A percentile compares a stretch with the other conserved stretches of the same genome.
phyloP scores from a whole-genome alignment of 2,888 invertebrate genomes.

The Onthophagus sagittarius region DNA sequence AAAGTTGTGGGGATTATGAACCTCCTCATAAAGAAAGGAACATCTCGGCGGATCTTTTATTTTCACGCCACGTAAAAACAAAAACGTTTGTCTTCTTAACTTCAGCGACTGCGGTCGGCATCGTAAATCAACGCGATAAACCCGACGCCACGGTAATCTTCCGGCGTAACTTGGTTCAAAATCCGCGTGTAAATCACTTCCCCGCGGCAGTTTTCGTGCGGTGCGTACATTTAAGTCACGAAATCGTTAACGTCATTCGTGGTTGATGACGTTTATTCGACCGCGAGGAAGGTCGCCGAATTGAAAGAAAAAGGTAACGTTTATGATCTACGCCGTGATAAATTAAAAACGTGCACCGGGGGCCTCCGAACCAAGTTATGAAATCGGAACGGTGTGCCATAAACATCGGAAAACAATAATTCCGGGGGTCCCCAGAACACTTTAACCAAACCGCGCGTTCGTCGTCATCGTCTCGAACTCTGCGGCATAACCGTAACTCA shows the following conservation, averaged over 20 bases:
- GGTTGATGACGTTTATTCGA: not conserved
- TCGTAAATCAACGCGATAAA: not conserved
- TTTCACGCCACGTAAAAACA: not conserved
- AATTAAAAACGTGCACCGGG: constrained; percentile 51
- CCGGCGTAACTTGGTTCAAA: not conserved
- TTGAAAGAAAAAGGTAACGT: not conserved
- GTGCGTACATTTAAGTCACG: not conserved
- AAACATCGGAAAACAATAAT: constrained; percentile 53
- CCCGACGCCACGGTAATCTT: not conserved
- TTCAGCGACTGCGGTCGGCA: not conserved
- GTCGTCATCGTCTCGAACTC: constrained; percentile 31
- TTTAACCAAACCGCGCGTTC: constrained; percentile 29
- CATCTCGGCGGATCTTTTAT: not conserved
- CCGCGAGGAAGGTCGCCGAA: not conserved
- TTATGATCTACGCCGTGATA: constrained; percentile 46
- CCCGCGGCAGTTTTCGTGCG: not conserved
- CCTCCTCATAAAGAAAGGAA: no score
- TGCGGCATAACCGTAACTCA: constrained; percentile 43
- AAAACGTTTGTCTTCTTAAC: not conserved
- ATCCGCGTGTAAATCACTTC: not conserved
- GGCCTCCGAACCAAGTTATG: constrained; percentile 47
- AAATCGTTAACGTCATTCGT: not conserved
- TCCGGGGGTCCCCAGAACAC: constrained; percentile 40
- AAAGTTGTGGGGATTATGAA: no score
- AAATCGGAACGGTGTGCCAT: constrained; percentile 51